Percentiles rank a stretch among this genome's conserved stretches.
phyloP scores from a whole-genome alignment of 1,140 invertebrate species.

The Paraescarpia echinospica region DNA sequence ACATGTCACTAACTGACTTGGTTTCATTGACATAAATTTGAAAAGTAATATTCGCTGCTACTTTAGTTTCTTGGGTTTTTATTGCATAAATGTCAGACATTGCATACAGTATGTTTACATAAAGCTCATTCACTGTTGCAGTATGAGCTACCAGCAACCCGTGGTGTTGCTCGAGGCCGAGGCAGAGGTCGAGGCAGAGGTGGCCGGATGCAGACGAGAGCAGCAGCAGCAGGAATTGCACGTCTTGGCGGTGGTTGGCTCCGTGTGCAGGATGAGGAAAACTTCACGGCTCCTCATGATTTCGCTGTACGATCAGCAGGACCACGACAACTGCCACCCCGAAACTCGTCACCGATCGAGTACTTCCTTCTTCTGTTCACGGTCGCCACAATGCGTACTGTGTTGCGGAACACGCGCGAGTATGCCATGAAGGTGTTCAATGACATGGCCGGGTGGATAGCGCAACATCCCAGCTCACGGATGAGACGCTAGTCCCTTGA shows the following conservation, averaged over 20 bases:
- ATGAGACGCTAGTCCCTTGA: not conserved
- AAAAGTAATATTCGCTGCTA: not conserved
- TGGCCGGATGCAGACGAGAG: not conserved
- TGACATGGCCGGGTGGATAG: not conserved
- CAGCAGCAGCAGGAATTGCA: not conserved
- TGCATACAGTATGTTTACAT: not conserved
- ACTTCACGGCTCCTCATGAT: constrained; percentile 1
- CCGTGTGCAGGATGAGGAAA: not conserved
- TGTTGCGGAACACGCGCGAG: not conserved
- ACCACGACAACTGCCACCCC: not conserved
- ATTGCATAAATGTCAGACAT: not conserved
- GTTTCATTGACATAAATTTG: not conserved
- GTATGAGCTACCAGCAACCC: not conserved
- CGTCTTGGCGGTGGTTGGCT: not conserved
- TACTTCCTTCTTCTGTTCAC: constrained; percentile 11
- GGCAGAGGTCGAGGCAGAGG: not conserved
- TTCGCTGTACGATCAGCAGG: not conserved
- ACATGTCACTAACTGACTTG: no score
- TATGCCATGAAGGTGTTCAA: not conserved
- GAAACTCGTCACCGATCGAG: not conserved
- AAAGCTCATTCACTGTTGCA: not conserved
- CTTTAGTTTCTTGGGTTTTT: not conserved
- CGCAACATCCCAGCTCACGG: not conserved
- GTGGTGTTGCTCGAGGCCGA: no score
- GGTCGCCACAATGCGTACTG: not conserved